A percentile compares a stretch with the other conserved stretches of the same genome.
phyloP scores from a whole-genome alignment of 2,888 invertebrate genomes.

The Calameuta pallipes region DNA sequence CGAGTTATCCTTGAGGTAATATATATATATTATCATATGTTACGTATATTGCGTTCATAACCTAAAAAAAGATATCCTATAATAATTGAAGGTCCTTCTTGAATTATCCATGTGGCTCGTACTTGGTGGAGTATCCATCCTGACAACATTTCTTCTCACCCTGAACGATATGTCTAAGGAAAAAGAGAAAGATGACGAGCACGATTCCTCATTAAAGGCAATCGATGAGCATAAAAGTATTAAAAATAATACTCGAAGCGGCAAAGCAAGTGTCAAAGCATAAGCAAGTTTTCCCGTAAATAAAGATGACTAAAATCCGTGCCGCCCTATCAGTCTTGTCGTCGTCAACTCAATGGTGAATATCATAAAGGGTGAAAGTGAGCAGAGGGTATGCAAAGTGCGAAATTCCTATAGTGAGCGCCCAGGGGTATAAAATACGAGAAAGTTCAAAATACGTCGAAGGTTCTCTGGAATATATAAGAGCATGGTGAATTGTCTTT shows the following conservation, averaged over 20 bases:
- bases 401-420: background rate
- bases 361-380: too few relatives aligned
- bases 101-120: constrained; percentile 48
- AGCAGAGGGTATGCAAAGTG: too few relatives aligned
- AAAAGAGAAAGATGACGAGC: too few relatives aligned
- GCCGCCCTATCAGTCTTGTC: too few relatives aligned
- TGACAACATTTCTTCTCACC: constrained; percentile 37
- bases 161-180: constrained; percentile 34
- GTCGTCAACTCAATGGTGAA: too few relatives aligned
- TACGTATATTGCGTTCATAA: background rate
- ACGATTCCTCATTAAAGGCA: too few relatives aligned
- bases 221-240: too few relatives aligned
- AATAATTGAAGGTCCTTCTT: constrained; percentile 35
- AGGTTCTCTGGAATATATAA: constrained; percentile 16
- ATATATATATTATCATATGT: background rate
- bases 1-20: constrained; percentile 43
- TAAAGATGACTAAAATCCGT: too few relatives aligned
- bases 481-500: constrained; percentile 3
- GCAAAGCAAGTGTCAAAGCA: too few relatives aligned
- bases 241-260: too few relatives aligned
- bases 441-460: constrained; percentile 10
- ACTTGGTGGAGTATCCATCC: constrained; percentile 48
- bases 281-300: too few relatives aligned
- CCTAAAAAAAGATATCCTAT: background rate
- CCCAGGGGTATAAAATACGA: constrained; percentile 19